Evolutionary conservation across 2,888 invertebrate genomes (phyloP).

Genomic region (Drosophila borealis): DNA sequence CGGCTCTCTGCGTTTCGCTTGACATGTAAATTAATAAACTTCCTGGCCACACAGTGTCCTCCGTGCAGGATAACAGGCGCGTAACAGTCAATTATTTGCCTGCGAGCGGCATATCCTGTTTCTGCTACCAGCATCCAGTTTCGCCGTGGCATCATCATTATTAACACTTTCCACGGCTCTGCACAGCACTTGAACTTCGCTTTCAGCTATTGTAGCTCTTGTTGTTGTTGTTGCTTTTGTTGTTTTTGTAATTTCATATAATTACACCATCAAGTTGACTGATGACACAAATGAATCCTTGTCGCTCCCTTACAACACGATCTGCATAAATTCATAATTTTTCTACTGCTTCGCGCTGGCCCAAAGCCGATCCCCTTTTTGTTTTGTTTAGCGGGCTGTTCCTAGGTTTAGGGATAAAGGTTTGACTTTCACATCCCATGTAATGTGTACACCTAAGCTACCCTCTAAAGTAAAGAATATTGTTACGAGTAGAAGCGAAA

Average conservation of each 20-base stretch:
- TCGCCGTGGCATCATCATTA: constrained; percentile 63
- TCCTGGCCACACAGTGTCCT: constrained; percentile 23
- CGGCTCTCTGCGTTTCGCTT: constrained; percentile 28
- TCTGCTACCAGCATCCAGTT: constrained; percentile 70
- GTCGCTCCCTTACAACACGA: constrained; percentile 77
- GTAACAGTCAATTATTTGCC: constrained; percentile 73
- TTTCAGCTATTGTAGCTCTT: constrained; percentile 31
- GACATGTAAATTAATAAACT: constrained; percentile 82
- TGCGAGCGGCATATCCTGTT: constrained; percentile 65
- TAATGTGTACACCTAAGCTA: not conserved
- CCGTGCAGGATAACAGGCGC: constrained; percentile 57
- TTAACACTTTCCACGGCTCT: constrained; percentile 70
- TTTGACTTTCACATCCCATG: constrained; percentile 26
- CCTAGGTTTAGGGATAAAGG: constrained; percentile 17
- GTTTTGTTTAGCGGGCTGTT: constrained; percentile 9
- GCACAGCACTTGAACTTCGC: constrained; percentile 69
- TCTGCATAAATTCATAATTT: constrained; percentile 82
- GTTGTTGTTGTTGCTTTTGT: constrained; percentile 35
- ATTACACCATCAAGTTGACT: constrained; percentile 85
- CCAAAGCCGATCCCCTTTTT: constrained; percentile 33
- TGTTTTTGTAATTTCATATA: constrained; percentile 75
- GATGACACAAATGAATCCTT: constrained; percentile 85
- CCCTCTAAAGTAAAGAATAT: not conserved
- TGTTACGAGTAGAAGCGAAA: no score
- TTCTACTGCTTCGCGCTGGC: constrained; percentile 51